Percentiles rank a stretch among this genome's conserved stretches.
phyloP scores from a whole-genome alignment of 2,797 vertebrate species.

The Bufotes viridis region DNA sequence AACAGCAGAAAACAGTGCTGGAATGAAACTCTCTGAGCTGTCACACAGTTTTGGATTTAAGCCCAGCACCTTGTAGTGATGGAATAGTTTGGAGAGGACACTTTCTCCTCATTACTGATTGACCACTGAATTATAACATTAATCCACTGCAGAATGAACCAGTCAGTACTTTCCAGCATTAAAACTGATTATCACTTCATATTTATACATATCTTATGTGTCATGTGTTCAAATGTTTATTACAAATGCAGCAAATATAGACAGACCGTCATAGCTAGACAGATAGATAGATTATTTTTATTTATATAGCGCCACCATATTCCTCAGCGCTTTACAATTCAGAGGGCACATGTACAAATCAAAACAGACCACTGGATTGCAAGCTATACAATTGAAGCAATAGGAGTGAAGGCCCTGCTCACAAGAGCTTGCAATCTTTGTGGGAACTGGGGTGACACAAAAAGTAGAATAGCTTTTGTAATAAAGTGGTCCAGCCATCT shows the following conservation, averaged over 20 bases:
- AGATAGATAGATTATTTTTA: too few species aligned
- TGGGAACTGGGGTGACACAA: too few species aligned
- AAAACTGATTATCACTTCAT: slow-evolving; percentile 44
- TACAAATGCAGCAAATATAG: background rate
- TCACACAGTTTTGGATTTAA: slow-evolving; percentile 19
- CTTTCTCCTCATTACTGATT: slow-evolving; percentile 26
- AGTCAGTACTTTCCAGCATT: slow-evolving; percentile 30
- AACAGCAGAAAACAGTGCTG: background rate
- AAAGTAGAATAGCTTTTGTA: too few species aligned
- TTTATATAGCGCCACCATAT: too few species aligned
- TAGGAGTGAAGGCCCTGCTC: too few species aligned
- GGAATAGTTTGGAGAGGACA: slow-evolving; percentile 49
- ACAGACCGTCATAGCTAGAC: background rate
- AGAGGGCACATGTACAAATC: too few species aligned
- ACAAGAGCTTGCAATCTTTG: too few species aligned
- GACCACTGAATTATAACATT: slow-evolving; percentile 32
- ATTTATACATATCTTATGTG: slow-evolving; percentile 26
- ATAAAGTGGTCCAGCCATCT: too few species aligned
- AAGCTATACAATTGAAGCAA: too few species aligned
- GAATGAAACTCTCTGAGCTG: slow-evolving; percentile 8
- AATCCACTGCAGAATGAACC: slow-evolving; percentile 27
- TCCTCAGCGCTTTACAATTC: too few species aligned
- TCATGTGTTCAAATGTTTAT: background rate
- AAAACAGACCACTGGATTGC: too few species aligned
- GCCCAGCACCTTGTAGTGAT: slow-evolving; percentile 4